These are phyloP conservation scores for Onthophagus sagittarius DNA, from an alignment of 2,888 invertebrate genomes.

Conservation along the genomic window DNA sequence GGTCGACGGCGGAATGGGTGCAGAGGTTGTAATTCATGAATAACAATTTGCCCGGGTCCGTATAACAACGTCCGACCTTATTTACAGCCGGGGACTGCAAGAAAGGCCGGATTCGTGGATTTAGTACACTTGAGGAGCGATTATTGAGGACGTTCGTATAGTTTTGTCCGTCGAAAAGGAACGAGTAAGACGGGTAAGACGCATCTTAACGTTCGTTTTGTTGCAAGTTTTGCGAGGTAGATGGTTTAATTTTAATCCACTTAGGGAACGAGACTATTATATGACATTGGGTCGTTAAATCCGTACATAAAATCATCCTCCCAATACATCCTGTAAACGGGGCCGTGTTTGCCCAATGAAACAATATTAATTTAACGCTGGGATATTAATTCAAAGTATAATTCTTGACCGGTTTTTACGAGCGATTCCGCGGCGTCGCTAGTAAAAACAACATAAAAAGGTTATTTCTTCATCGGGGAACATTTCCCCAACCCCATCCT, in stretches of 20 bases:
- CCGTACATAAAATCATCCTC: neutral
- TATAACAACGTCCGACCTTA: conserved; percentile 13
- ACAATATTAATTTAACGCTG: conserved; percentile 38
- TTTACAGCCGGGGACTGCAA: conserved; percentile 3
- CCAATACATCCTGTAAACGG: neutral
- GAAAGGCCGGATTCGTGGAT: conserved; percentile 8
- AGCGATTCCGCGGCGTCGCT: conserved; percentile 43
- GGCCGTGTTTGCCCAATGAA: conserved; percentile 30
- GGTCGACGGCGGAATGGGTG: conserved; percentile 1
- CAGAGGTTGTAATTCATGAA: conserved; percentile 13
- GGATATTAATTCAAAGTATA: conserved; percentile 41
- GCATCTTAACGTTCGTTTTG: neutral
- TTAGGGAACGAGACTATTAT: neutral
- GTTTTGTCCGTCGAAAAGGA: too few relatives aligned
- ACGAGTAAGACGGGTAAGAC: too few relatives aligned
- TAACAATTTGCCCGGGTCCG: conserved; percentile 11
- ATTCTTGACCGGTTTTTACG: conserved; percentile 28
- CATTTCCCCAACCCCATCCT: conserved; percentile 42
- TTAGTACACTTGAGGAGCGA: conserved; percentile 11
- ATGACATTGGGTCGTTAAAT: conserved; percentile 1
- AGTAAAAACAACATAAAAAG: conserved; percentile 47
- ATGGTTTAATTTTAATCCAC: neutral
- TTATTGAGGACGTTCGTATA: neutral
- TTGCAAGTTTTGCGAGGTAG: neutral
- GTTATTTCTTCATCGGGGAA: conserved; percentile 48